Evolutionary conservation across 1,140 invertebrate species (phyloP).

Genomic region (Danaus melanippus): DNA sequence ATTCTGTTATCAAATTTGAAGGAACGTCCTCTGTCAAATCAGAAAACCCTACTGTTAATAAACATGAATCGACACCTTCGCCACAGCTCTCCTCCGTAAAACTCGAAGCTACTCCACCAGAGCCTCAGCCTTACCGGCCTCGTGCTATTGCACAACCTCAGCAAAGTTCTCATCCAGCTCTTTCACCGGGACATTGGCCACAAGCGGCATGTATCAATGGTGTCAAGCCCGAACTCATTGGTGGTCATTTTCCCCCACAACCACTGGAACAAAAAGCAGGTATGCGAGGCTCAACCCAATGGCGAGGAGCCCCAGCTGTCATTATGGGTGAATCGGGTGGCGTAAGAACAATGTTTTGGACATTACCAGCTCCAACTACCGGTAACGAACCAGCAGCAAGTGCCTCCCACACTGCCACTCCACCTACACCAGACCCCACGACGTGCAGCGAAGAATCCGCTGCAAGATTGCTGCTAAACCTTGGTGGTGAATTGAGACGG

Average conservation of each 20-base stretch:
- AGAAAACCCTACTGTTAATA: conserved; percentile 34
- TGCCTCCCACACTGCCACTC: conserved; percentile 66
- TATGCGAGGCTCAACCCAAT: conserved; percentile 73
- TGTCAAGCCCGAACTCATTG: conserved; percentile 85
- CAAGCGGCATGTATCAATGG: conserved; percentile 79
- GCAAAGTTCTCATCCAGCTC: conserved; percentile 45
- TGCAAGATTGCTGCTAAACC: conserved; percentile 85
- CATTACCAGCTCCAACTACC: conserved; percentile 75
- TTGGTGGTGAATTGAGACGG: conserved; percentile 79
- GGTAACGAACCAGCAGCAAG: conserved; percentile 62
- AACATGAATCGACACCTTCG: conserved; percentile 38
- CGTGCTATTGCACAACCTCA: conserved; percentile 44
- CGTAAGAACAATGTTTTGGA: conserved; percentile 93
- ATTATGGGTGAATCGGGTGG: conserved; percentile 93
- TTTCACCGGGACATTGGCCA: conserved; percentile 73
- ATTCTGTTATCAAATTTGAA: conserved; percentile 70
- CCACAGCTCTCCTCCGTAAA: conserved; percentile 50
- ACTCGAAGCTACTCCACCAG: conserved; percentile 44
- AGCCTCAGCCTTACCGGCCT: conserved; percentile 53
- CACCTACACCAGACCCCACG: conserved; percentile 65
- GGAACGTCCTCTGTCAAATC: conserved; percentile 44
- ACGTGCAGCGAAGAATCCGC: conserved; percentile 81
- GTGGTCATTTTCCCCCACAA: conserved; percentile 76
- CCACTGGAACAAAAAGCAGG: conserved; percentile 74
- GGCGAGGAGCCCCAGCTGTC: conserved; percentile 85